phyloP scores from a whole-genome alignment of 2,888 invertebrate species.

The Mesochorus sp. region DNA sequence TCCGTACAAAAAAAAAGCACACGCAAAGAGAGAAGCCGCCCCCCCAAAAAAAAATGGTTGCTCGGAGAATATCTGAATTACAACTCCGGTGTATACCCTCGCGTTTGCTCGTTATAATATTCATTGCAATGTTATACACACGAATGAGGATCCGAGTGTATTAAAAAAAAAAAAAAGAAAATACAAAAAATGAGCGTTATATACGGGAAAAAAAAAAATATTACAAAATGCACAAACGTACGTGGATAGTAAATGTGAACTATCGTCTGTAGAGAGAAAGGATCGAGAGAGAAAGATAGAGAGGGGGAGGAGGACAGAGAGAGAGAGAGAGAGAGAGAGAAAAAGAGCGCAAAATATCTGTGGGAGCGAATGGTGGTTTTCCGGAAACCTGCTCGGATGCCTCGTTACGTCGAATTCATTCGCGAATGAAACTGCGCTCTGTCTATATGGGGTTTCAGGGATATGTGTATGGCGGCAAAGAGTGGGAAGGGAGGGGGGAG shows the following conservation, averaged over 20 bases:
- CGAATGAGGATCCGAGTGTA: slow-evolving; percentile 27
- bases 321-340: neutral
- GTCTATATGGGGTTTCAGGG: no score
- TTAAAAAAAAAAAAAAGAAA: slow-evolving; percentile 10
- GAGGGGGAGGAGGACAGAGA: neutral
- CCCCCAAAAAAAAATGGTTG: no score
- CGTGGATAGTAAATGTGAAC: slow-evolving; percentile 20
- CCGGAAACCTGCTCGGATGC: slow-evolving; percentile 39
- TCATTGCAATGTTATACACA: neutral
- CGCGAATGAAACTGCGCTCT: slow-evolving; percentile 51
- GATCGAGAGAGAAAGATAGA: neutral
- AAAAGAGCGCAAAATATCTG: slow-evolving; percentile 34
- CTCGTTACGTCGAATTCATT: slow-evolving; percentile 58
- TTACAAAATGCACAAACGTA: slow-evolving; percentile 1
- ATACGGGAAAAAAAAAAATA: no score
- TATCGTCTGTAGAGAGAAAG: neutral
- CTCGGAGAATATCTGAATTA: no score
- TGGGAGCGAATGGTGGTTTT: slow-evolving; percentile 48
- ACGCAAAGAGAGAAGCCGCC: no score
- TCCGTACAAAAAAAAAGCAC: no score
- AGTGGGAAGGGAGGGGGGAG: no score
- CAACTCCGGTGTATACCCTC: neutral
- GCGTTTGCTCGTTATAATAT: slow-evolving; percentile 10
- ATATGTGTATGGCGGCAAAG: no score
- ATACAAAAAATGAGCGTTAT: slow-evolving; percentile 1